A percentile compares a stretch with the other conserved stretches of the same genome.
phyloP scores from a whole-genome alignment of 2,113 vertebrate genomes.

The Miniopterus natalensis region DNA sequence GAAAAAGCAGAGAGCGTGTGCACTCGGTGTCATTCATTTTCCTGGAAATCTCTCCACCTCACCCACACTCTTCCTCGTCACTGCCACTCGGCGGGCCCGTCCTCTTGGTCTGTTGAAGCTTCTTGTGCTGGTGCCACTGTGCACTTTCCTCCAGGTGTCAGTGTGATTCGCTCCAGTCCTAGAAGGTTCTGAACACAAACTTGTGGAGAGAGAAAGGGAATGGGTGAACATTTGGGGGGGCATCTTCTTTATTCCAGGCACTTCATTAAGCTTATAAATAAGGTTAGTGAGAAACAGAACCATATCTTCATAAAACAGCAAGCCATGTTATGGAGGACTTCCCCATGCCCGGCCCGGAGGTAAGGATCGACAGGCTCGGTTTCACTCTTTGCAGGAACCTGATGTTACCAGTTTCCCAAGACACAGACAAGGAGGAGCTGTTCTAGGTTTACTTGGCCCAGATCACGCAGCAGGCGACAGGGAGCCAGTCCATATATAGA shows the following conservation, averaged over 20 bases:
- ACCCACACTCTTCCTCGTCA: background rate
- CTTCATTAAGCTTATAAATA: slow-evolving; percentile 24
- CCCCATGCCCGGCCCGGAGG: background rate
- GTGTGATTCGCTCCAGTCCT: background rate
- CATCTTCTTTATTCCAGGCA: background rate
- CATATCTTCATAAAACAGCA: background rate
- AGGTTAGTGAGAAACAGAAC: background rate
- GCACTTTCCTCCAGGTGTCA: background rate
- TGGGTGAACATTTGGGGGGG: background rate
- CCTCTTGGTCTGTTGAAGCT: background rate
- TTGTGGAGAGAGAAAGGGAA: background rate
- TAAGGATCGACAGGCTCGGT: background rate
- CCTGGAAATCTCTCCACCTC: background rate
- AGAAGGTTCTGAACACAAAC: background rate
- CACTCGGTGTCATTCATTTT: background rate
- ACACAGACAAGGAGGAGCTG: background rate
- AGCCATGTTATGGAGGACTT: background rate
- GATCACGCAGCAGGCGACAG: background rate
- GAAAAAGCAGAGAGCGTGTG: background rate
- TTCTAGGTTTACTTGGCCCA: background rate
- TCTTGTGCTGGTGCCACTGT: background rate
- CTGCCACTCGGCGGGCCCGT: background rate
- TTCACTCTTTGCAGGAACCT: background rate
- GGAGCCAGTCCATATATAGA: background rate
- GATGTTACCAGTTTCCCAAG: background rate